Base-by-base conservation (phyloP, 1,140 invertebrate species). In the Pomacea maculata region DNA sequence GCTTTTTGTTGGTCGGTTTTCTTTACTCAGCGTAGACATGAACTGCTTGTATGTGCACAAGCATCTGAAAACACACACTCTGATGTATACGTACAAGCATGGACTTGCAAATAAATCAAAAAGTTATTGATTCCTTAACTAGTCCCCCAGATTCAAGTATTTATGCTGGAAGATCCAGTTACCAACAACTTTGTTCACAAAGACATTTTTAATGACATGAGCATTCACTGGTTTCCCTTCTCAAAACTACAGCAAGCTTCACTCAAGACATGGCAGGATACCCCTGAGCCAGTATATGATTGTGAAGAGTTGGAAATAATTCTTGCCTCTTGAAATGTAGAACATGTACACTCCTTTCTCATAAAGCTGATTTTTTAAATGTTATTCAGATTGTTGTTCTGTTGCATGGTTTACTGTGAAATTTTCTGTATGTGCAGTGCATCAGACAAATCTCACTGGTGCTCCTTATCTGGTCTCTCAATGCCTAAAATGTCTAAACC, bases 151-250 rank as follows among this genome's bases (percentile, higher is more conserved):
- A 80, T 83, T 6, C 64, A 74, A 19, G 57, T 74, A 15, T 72
- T 70, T 65, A 72, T 71, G 19, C 65, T 8, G 17, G 84, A 85
- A 67, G 75, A 74, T 5, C 9, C 21, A 34, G 68, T 83, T 19
- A 54, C 61, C 52, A 78, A 80, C 55, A 80, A 34, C 54, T 84
- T 83, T 75, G 54, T 63, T 7, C 65, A 84, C 72, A 75, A 29
- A 17, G 83, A 86, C 64, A 71, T 86, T 14, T 86, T 86, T 79
- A 86, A 86, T 72, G 83, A 86, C 65, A 54, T 83, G 29, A 77
- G 83, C 9, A 71, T 86, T 25, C 85, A 86, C 65, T 79, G 63
- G 61, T 86, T 84, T 63, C 76, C 76, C 25, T 14, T 29, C 11
- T 29, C 34, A 2, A 75, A 75, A 1, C n/a, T 85, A 17, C 34